Conservation (phyloP, 2,888 invertebrate genomes). For the Sinelater perroti region DNA sequence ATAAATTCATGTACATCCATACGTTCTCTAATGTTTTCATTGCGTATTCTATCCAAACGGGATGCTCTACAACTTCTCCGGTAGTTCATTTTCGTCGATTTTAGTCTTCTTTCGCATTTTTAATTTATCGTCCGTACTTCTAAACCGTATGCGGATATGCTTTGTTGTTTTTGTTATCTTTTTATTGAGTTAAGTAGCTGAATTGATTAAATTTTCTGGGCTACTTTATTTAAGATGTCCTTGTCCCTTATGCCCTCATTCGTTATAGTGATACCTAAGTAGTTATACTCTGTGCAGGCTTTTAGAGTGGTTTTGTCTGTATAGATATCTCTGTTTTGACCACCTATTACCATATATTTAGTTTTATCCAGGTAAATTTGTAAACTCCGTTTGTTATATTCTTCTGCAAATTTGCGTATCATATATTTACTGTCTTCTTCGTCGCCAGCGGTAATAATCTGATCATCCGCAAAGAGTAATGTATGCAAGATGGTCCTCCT, state of each 20-base stretch:
- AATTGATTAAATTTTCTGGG: not conserved
- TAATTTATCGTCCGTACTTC: conserved; percentile 3
- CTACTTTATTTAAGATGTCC: not conserved
- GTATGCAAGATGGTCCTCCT: no score
- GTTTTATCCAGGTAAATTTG: conserved; percentile 1
- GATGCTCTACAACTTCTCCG: not conserved
- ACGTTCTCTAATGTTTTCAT: no score
- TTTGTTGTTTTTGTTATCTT: conserved; percentile 5
- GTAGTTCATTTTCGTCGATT: no score
- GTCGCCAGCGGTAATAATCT: no score
- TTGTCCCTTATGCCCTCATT: not conserved
- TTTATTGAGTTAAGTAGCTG: not conserved
- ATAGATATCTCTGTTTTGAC: conserved; percentile 1
- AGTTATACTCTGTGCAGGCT: conserved; percentile 3
- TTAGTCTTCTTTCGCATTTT: no score
- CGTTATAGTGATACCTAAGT: conserved; percentile 2
- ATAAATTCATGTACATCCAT: conserved; percentile 1
- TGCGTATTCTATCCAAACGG: conserved; percentile 3
- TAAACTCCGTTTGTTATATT: not conserved
- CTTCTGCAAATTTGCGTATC: not conserved
- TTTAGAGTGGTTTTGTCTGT: no score
- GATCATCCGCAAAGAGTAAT: no score
- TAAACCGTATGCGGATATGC: not conserved
- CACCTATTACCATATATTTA: conserved; percentile 1
- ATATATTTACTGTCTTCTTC: conserved; percentile 4